These are phyloP conservation scores for Chamaea fasciata DNA, from an alignment of 2,113 vertebrate genomes.

Conservation along the genomic window DNA sequence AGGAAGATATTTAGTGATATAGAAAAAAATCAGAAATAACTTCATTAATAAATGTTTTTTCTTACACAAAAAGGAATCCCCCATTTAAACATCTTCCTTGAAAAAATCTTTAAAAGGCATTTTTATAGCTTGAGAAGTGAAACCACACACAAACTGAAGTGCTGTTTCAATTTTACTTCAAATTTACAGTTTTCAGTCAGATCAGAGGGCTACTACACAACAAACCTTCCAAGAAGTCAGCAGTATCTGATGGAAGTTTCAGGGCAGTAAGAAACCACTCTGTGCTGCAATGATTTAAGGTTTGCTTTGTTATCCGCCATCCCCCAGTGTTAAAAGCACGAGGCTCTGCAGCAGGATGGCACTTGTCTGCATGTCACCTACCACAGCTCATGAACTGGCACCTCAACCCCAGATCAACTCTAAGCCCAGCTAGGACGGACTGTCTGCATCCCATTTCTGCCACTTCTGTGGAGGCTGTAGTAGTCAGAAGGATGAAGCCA, in stretches of 20 bases:
- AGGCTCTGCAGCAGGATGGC: neutral
- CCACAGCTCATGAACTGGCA: neutral
- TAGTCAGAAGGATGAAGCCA: neutral
- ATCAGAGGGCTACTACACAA: neutral
- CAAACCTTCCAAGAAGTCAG: neutral
- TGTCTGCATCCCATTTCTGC: neutral
- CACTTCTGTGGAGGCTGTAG: neutral
- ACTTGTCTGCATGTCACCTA: neutral
- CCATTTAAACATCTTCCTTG: neutral
- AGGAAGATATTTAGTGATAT: neutral
- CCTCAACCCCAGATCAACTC: neutral
- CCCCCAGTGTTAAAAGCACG: neutral
- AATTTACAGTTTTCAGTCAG: neutral
- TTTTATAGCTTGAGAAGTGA: neutral
- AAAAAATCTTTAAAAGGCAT: neutral
- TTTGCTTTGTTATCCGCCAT: neutral
- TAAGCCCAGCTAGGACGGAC: neutral
- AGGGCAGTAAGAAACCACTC: neutral
- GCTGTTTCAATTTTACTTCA: neutral
- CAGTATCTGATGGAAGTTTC: neutral
- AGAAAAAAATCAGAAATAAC: neutral
- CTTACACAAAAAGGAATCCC: neutral
- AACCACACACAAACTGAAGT: neutral
- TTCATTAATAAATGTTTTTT: neutral
- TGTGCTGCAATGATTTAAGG: neutral